These are phyloP conservation scores for Iselma pallidipennis DNA, from an alignment of 2,888 invertebrate species.

Conservation along the genomic window DNA sequence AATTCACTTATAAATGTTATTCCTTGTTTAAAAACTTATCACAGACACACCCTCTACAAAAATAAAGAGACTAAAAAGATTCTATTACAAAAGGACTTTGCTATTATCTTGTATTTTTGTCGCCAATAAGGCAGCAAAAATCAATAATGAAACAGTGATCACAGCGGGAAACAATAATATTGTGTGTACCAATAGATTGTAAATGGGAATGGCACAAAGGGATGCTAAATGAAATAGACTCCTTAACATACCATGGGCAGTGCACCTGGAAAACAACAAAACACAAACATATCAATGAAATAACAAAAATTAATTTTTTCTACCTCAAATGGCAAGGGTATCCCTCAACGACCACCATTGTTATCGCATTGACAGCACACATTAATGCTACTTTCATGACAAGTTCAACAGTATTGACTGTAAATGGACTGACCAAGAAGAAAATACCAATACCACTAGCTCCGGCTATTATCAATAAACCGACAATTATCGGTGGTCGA, in stretches of 20 bases:
- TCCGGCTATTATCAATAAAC: slow-evolving; percentile 52
- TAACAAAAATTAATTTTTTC: slow-evolving; percentile 18
- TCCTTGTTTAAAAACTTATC: slow-evolving; percentile 24
- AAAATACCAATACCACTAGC: slow-evolving; percentile 60
- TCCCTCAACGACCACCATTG: slow-evolving; percentile 59
- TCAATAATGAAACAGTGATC: slow-evolving; percentile 47
- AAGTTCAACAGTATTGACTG: slow-evolving; percentile 51
- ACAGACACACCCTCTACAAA: slow-evolving; percentile 29
- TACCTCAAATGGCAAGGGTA: slow-evolving; percentile 66
- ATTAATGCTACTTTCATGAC: slow-evolving; percentile 57
- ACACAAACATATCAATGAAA: slow-evolving; percentile 7
- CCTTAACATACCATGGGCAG: slow-evolving; percentile 62
- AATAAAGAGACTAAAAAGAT: background rate
- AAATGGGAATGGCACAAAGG: slow-evolving; percentile 57
- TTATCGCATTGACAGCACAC: slow-evolving; percentile 58
- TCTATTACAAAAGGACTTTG: slow-evolving; percentile 50
- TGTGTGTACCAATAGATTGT: slow-evolving; percentile 49
- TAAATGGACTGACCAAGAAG: slow-evolving; percentile 55
- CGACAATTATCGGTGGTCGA: slow-evolving; percentile 47
- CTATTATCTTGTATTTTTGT: slow-evolving; percentile 54
- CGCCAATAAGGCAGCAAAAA: slow-evolving; percentile 49
- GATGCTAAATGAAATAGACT: slow-evolving; percentile 60
- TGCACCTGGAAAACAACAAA: slow-evolving; percentile 56
- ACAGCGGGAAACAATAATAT: slow-evolving; percentile 52
- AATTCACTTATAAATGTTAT: slow-evolving; percentile 3